Conservation (phyloP, 1,140 invertebrate species). For the Caligus rogercresseyi region DNA sequence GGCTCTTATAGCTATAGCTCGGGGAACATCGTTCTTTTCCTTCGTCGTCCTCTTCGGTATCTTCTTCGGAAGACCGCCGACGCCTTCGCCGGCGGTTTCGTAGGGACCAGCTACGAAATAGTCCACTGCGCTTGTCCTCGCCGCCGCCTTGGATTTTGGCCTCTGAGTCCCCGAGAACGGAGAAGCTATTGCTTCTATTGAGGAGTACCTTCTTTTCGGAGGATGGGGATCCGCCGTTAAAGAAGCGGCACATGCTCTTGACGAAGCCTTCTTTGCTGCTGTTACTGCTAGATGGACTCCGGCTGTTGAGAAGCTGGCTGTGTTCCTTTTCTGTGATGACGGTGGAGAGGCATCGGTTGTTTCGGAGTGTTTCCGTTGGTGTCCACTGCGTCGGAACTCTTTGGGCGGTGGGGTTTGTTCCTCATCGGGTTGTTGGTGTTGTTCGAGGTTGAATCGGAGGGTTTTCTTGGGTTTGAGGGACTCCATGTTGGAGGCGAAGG, state of each 20-base stretch:
- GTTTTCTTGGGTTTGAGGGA: neutral
- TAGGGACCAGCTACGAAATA: neutral
- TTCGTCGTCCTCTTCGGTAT: neutral
- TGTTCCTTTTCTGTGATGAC: slow-evolving; percentile 10
- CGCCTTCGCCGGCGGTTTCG: neutral
- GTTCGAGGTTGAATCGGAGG: neutral
- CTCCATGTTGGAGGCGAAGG: neutral
- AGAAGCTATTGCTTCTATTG: neutral
- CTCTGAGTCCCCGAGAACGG: neutral
- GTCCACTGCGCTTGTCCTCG: neutral
- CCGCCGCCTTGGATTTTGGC: neutral
- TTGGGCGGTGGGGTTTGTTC: slow-evolving; percentile 3
- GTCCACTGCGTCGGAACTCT: slow-evolving; percentile 3
- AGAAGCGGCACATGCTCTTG: slow-evolving; percentile 7
- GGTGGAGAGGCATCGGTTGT: neutral
- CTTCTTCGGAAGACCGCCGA: neutral
- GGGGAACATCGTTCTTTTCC: slow-evolving; percentile 15
- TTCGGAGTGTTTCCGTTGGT: slow-evolving; percentile 11
- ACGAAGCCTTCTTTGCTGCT: neutral
- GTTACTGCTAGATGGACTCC: neutral
- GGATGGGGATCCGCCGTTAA: neutral
- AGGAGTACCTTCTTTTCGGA: neutral
- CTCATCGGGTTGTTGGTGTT: no score
- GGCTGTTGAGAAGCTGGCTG: neutral
- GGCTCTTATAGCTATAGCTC: slow-evolving; percentile 5